Base-by-base conservation (phyloP, 2,888 invertebrate species). In the Mactromeris polynyma region DNA sequence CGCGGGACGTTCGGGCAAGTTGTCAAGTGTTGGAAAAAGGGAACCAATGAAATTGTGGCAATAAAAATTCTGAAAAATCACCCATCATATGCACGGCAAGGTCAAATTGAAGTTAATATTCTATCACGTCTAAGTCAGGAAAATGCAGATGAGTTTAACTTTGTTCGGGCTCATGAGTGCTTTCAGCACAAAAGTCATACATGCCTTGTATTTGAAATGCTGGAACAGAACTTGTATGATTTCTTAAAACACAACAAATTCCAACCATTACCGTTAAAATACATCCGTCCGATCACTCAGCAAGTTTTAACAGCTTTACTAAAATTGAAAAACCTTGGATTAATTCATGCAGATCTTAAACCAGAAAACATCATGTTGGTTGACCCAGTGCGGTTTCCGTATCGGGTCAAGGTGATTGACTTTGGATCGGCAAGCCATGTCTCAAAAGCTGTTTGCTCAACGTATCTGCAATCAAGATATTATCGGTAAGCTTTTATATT, bases 351-450 rank as follows among this genome's bases (percentile, higher is more conserved):
- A 92, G 99, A 99, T 97, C 97, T 99, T 96, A 99, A 99, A 97
- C 99, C 99, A 31, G 99, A 99, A 97, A 99, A 99, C 97, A 99
- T 99, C 96, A 99, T 99, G 99, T 97, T 99, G 97, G 99, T 99
- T 94, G 99, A 99, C 97, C 99, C 99, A 80, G 98, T 98, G 89
- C 98, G 99, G 93, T 99, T 99, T 97, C 99, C 99, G 0, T 99
- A 99, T 97, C 98, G 99, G 94, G 99, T 99, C 87, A 99, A 99
- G 97, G 99, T 97, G 82, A 99, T 99, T 96, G 99, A 99, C 97
- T 99, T 99, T 97, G 99, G 99, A 94, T 99, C 99, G 96, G 99
- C 99, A 85, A 99, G 99, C 90, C 99, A 99, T 97, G 99, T 99
- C 94, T 99, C 99, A 97, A 99, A 99, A 97, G 99, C 99, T 21